These are phyloP conservation scores for Dromococcyx pavoninus DNA, from an alignment of 2,797 vertebrate species.

Conservation along the genomic window DNA sequence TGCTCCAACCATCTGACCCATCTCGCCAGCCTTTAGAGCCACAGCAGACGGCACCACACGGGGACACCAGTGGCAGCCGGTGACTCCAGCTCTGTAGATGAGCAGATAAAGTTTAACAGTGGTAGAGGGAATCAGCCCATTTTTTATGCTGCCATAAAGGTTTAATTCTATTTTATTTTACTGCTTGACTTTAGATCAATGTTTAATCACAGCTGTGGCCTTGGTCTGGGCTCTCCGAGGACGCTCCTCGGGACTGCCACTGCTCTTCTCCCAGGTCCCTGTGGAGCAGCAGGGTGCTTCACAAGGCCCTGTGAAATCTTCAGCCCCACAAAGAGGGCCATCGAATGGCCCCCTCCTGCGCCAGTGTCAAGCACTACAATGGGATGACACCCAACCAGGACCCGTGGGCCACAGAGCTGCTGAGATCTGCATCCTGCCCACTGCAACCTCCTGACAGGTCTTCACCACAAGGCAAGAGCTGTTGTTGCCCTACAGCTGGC, in stretches of 20 bases:
- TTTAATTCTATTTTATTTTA: slow-evolving; percentile 33
- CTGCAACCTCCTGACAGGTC: background rate
- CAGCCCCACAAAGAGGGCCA: background rate
- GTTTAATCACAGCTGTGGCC: background rate
- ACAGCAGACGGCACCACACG: background rate
- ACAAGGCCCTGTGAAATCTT: background rate
- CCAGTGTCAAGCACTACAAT: rapidly evolving
- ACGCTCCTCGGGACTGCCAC: rapidly evolving
- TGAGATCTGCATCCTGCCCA: background rate
- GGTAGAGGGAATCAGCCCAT: background rate
- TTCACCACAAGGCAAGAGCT: background rate
- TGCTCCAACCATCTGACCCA: rapidly evolving
- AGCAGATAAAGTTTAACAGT: background rate
- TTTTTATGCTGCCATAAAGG: background rate
- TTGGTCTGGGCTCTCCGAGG: background rate
- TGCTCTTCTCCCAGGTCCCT: background rate
- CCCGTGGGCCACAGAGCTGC: background rate
- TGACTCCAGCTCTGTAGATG: background rate
- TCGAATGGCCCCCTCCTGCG: background rate
- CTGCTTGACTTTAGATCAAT: slow-evolving; percentile 1
- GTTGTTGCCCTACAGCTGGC: background rate
- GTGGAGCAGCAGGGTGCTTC: background rate
- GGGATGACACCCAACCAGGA: background rate
- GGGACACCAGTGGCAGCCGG: rapidly evolving
- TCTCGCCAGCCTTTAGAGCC: rapidly evolving